These are phyloP conservation scores for Gallinago paraguaiae DNA, from an alignment of 2,113 vertebrate species.

Conservation along the genomic window DNA sequence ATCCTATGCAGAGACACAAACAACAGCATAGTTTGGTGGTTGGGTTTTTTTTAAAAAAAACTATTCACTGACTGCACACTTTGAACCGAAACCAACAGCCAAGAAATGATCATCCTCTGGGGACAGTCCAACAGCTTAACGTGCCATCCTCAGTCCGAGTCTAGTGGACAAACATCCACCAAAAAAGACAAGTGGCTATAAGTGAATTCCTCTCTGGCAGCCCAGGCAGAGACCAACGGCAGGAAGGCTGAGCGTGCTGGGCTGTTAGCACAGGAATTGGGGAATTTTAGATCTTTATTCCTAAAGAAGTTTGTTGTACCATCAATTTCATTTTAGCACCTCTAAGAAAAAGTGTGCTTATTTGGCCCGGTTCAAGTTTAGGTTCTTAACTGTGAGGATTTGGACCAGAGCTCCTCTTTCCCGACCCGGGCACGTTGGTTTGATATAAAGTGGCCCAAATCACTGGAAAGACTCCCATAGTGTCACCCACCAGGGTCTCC, in stretches of 20 bases:
- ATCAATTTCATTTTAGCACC: not conserved
- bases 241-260: not conserved
- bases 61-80: not conserved
- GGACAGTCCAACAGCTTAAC: not conserved
- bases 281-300: not conserved
- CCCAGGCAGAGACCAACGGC: not conserved
- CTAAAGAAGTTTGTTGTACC: not conserved
- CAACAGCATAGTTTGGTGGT: not conserved
- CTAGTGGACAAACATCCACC: not conserved
- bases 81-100: not conserved
- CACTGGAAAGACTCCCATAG: not conserved
- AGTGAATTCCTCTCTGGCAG: not conserved
- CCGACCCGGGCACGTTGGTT: rapidly evolving
- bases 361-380: not conserved
- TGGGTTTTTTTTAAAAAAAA: not conserved
- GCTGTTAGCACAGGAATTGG: rapidly evolving
- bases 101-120: not conserved
- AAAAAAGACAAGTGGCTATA: not conserved
- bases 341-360: not conserved
- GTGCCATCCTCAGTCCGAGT: not conserved
- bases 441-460: rapidly evolving
- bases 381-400: not conserved
- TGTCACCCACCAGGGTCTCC: not conserved
- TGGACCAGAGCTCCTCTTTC: rapidly evolving
- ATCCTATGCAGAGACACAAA: not conserved